Conservation (phyloP, 2,888 invertebrate species). For the Anodontia alba region DNA sequence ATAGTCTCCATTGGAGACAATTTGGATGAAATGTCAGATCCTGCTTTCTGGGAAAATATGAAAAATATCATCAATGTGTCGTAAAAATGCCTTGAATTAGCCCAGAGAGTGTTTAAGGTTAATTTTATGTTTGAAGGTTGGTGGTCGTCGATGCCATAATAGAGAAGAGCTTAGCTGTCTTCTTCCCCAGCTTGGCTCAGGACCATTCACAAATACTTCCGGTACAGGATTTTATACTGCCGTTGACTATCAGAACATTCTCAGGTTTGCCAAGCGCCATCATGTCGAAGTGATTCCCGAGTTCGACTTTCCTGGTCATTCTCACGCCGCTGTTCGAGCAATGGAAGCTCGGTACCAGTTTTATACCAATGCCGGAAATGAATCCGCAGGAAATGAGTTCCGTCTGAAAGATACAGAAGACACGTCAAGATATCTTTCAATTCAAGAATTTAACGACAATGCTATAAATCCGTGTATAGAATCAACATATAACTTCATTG, state of each 20-base stretch:
- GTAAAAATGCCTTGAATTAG: too few relatives aligned
- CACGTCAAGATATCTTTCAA: slow-evolving; percentile 52
- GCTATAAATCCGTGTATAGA: slow-evolving; percentile 64
- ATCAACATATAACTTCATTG: slow-evolving; percentile 42
- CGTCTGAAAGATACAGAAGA: slow-evolving; percentile 42
- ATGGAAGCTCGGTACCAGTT: slow-evolving; percentile 68
- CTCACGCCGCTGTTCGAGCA: slow-evolving; percentile 76
- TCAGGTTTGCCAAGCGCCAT: slow-evolving; percentile 70
- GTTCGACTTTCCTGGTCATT: slow-evolving; percentile 80
- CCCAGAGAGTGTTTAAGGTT: too few relatives aligned
- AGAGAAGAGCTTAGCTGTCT: slow-evolving; percentile 51
- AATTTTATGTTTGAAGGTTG: slow-evolving; percentile 27
- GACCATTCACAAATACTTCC: slow-evolving; percentile 41
- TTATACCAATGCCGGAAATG: not conserved
- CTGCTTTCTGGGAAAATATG: too few relatives aligned
- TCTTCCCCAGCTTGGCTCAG: slow-evolving; percentile 57
- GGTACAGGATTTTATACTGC: slow-evolving; percentile 71
- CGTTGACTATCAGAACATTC: slow-evolving; percentile 76
- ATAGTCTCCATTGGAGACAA: too few relatives aligned
- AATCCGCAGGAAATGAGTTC: slow-evolving; percentile 32
- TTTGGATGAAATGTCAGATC: too few relatives aligned
- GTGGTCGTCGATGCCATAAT: slow-evolving; percentile 51
- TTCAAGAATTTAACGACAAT: slow-evolving; percentile 64
- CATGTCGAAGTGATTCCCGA: slow-evolving; percentile 80
- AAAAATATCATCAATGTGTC: too few relatives aligned